Conservation (phyloP, 1,140 invertebrate genomes). For the Drosophila santomea region DNA sequence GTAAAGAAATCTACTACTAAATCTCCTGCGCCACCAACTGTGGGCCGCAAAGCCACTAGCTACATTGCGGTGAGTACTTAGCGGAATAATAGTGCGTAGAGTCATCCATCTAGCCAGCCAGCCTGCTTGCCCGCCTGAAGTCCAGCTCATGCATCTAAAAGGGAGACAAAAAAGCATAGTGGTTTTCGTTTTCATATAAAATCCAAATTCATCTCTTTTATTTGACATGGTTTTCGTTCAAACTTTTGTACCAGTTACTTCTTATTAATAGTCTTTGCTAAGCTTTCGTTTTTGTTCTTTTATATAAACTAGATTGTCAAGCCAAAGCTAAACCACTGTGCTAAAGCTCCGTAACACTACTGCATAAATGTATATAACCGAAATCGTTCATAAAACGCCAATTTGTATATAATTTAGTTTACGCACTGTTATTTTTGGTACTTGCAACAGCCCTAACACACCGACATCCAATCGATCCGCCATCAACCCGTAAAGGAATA, state of each 20-base stretch:
- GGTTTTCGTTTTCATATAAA: neutral
- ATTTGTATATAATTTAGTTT: constrained; percentile 68
- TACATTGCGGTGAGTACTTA: constrained; percentile 87
- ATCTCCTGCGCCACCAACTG: constrained; percentile 86
- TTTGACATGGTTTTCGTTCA: too few relatives aligned
- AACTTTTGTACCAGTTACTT: too few relatives aligned
- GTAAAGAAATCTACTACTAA: constrained; percentile 83
- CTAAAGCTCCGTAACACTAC: constrained; percentile 1
- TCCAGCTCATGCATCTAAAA: constrained; percentile 19
- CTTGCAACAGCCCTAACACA: constrained; percentile 37
- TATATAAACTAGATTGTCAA: neutral
- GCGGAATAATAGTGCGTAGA: constrained; percentile 78
- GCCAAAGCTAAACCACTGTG: constrained; percentile 13
- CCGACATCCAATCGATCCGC: constrained; percentile 1
- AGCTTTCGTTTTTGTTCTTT: neutral
- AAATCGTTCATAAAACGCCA: constrained; percentile 29
- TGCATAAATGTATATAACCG: constrained; percentile 33
- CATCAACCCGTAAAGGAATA: constrained; percentile 6
- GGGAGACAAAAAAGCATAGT: constrained; percentile 9
- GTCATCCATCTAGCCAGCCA: constrained; percentile 34
- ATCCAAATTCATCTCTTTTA: too few relatives aligned
- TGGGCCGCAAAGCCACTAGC: constrained; percentile 87
- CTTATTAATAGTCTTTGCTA: too few relatives aligned
- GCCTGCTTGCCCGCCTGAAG: constrained; percentile 30
- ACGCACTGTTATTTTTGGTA: constrained; percentile 82